Percentiles rank a stretch among this genome's conserved stretches.
These are phyloP conservation scores for Aleiodes alternator DNA, from an alignment of 2,888 invertebrate genomes.

Conservation along the genomic window DNA sequence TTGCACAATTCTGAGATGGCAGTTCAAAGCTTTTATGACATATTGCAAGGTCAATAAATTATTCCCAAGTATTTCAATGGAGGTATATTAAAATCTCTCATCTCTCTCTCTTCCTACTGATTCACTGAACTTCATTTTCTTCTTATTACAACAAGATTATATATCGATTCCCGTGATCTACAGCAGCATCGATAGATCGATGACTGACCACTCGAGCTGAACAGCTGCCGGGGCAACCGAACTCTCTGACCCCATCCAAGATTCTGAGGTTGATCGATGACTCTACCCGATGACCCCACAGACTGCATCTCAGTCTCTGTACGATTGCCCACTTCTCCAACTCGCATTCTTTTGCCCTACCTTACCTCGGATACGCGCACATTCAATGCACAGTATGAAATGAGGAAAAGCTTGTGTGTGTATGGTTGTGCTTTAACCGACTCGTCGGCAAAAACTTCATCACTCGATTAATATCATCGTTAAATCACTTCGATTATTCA, in stretches of 20 bases:
- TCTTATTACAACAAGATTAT: constrained; percentile 34
- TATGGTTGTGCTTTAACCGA: neutral
- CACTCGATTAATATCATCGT: constrained; percentile 4
- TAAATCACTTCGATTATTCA: constrained; percentile 30
- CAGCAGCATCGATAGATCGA: constrained; percentile 69
- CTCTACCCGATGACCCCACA: constrained; percentile 65
- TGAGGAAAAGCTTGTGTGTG: neutral
- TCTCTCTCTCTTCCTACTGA: no score
- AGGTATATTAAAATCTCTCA: no score
- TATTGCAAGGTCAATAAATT: no score
- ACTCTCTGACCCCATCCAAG: constrained; percentile 62
- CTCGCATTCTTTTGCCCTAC: constrained; percentile 54
- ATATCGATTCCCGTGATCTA: constrained; percentile 67
- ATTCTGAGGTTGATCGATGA: constrained; percentile 70
- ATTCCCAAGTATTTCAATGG: no score
- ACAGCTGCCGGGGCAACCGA: constrained; percentile 67
- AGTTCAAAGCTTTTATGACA: no score
- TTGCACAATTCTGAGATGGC: no score
- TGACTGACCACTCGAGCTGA: constrained; percentile 68
- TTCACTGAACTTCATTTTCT: no score
- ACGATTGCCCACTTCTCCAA: constrained; percentile 54
- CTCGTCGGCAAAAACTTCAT: neutral
- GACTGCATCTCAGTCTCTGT: constrained; percentile 40
- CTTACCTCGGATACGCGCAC: constrained; percentile 14
- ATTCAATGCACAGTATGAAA: constrained; percentile 35